Evolutionary conservation across 2,888 invertebrate species (phyloP).

Genomic region (Deroplatys truncata): DNA sequence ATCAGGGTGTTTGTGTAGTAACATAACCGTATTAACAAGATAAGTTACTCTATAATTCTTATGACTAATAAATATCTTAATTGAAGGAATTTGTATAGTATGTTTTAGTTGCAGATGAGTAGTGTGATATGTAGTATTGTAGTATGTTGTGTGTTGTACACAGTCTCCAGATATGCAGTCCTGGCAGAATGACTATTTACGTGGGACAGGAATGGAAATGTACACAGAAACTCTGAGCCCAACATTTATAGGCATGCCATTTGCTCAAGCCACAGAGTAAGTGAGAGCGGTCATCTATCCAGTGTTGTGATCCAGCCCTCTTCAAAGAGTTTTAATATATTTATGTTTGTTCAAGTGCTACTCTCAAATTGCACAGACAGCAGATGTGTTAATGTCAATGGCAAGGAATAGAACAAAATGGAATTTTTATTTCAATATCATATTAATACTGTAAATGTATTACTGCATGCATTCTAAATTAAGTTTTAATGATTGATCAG

Average conservation of each 20-base stretch:
- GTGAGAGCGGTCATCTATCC: constrained; percentile 51
- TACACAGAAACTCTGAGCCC: constrained; percentile 98
- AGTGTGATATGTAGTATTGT: constrained; percentile 24
- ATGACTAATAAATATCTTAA: no score
- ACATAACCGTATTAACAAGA: no score
- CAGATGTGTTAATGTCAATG: not conserved
- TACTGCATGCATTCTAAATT: no score
- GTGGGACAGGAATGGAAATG: constrained; percentile 99
- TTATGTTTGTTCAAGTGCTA: not conserved
- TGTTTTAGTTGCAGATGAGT: not conserved
- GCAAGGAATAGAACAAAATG: no score
- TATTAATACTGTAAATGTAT: no score
- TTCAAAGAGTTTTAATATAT: not conserved
- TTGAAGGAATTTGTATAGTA: no score
- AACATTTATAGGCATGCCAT: constrained; percentile 97
- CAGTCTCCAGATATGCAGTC: constrained; percentile 95
- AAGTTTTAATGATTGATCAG: no score
- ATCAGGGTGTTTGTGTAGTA: no score
- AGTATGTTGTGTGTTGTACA: constrained; percentile 33
- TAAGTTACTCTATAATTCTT: no score
- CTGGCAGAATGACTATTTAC: constrained; percentile 99
- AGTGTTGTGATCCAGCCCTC: not conserved
- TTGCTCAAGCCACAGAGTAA: constrained; percentile 98
- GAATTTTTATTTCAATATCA: no score
- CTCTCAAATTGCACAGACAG: not conserved